These are phyloP conservation scores for Muscidifurax raptorellus DNA, from an alignment of 1,140 invertebrate genomes.

Conservation along the genomic window DNA sequence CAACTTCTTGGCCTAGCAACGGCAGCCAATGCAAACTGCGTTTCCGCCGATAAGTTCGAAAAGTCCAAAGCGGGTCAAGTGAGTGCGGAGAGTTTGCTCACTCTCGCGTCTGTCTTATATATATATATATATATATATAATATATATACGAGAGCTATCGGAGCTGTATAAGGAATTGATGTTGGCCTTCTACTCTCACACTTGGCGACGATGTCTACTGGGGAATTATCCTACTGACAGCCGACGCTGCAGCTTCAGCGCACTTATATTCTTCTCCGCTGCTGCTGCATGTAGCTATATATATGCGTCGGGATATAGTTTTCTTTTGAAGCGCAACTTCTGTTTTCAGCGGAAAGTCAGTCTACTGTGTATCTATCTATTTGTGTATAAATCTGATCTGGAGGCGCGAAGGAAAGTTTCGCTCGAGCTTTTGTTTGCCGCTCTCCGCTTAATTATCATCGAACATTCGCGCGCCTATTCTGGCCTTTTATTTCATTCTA, in stretches of 20 bases:
- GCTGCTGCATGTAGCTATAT: not conserved
- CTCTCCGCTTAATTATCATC: not conserved
- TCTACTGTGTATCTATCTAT: not conserved
- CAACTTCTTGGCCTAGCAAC: slow-evolving; percentile 28
- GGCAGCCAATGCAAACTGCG: slow-evolving; percentile 51
- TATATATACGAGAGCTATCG: slow-evolving; percentile 40
- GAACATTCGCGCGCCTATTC: not conserved
- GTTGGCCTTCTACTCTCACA: slow-evolving; percentile 12
- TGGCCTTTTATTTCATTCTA: not conserved
- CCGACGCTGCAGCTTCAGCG: not conserved
- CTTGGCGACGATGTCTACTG: not conserved
- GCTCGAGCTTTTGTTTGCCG: not conserved
- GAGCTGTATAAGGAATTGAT: slow-evolving; percentile 50
- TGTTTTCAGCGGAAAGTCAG: not conserved
- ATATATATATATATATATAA: not conserved
- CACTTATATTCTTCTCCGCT: not conserved
- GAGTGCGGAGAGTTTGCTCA: not conserved
- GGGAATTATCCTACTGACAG: slow-evolving; percentile 50
- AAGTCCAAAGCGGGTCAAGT: slow-evolving; percentile 54
- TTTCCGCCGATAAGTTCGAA: slow-evolving; percentile 55
- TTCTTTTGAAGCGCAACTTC: not conserved
- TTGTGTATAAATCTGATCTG: not conserved
- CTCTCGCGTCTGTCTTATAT: not conserved
- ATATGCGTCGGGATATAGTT: not conserved
- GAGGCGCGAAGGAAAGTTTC: not conserved